These are phyloP conservation scores for Nezara viridula DNA, from an alignment of 2,888 invertebrate species.

Conservation along the genomic window DNA sequence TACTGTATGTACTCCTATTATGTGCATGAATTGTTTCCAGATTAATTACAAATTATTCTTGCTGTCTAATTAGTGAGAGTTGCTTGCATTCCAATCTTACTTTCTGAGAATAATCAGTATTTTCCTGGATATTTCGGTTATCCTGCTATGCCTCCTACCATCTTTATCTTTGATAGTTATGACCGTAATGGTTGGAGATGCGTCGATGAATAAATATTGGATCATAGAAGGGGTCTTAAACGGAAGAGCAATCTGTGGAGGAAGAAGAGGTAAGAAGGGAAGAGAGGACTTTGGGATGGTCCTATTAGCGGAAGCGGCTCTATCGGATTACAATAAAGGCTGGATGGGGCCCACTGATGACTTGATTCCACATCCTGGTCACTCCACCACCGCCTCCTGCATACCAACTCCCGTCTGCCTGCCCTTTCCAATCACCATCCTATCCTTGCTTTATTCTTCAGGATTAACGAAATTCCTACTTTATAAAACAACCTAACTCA, in stretches of 20 bases:
- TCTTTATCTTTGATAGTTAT: background rate
- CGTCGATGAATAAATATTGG: conserved; percentile 10
- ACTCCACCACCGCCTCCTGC: background rate
- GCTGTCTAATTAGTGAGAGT: too few relatives aligned
- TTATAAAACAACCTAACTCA: too few relatives aligned
- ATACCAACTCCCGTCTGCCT: background rate
- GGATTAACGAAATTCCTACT: background rate
- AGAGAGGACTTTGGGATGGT: conserved; percentile 8
- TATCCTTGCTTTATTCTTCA: background rate
- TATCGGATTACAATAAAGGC: conserved; percentile 49
- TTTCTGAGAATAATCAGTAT: background rate
- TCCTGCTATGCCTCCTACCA: background rate
- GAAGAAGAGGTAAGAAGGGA: background rate
- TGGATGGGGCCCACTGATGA: conserved; percentile 3
- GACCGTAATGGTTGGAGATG: background rate
- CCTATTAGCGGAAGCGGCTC: conserved; percentile 20
- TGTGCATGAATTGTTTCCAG: too few relatives aligned
- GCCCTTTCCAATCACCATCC: background rate
- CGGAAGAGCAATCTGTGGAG: background rate
- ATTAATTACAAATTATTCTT: too few relatives aligned
- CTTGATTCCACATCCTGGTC: conserved; percentile 45
- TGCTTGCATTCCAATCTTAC: too few relatives aligned
- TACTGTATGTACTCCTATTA: too few relatives aligned
- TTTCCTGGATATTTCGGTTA: background rate
- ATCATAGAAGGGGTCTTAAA: background rate